Conservation (phyloP, 2,888 invertebrate species). For the Blastobasis adustella region DNA sequence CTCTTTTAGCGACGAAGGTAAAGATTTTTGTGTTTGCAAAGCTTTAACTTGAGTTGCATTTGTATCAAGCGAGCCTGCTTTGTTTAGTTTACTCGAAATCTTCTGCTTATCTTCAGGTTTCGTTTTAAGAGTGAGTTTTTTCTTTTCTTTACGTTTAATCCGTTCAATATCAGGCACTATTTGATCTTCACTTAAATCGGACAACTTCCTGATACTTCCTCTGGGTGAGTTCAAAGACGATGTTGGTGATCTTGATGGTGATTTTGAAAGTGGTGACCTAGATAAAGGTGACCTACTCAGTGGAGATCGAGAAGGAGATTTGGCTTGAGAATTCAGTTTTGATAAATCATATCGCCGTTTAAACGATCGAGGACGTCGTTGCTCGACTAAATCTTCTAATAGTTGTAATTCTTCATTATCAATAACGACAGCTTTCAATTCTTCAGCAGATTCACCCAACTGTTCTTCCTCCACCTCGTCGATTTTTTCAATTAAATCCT, state of each 20-base stretch:
- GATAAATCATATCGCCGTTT: constrained; percentile 62
- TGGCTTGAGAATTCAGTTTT: constrained; percentile 53
- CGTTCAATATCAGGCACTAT: constrained; percentile 68
- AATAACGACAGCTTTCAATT: constrained; percentile 65
- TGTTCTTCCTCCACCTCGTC: constrained; percentile 74
- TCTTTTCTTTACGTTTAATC: constrained; percentile 67
- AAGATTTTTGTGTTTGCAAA: constrained; percentile 70
- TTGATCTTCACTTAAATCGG: constrained; percentile 69
- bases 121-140: constrained; percentile 58
- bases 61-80: constrained; percentile 67
- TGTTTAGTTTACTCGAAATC: constrained; percentile 53
- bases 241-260: constrained; percentile 69
- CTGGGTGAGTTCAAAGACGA: constrained; percentile 68
- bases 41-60: constrained; percentile 62
- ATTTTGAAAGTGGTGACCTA: constrained; percentile 66
- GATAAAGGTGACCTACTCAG: constrained; percentile 62
- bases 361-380: constrained; percentile 65
- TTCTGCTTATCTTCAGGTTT: constrained; percentile 64
- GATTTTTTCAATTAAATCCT: constrained; percentile 55
- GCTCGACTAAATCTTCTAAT: constrained; percentile 70
- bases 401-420: constrained; percentile 75
- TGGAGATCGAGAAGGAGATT: constrained; percentile 63
- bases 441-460: constrained; percentile 37
- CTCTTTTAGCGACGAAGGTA: constrained; percentile 70
- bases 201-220: constrained; percentile 66